These are phyloP conservation scores for Poecilia latipinna DNA, from an alignment of 2,113 vertebrate genomes.

Conservation along the genomic window DNA sequence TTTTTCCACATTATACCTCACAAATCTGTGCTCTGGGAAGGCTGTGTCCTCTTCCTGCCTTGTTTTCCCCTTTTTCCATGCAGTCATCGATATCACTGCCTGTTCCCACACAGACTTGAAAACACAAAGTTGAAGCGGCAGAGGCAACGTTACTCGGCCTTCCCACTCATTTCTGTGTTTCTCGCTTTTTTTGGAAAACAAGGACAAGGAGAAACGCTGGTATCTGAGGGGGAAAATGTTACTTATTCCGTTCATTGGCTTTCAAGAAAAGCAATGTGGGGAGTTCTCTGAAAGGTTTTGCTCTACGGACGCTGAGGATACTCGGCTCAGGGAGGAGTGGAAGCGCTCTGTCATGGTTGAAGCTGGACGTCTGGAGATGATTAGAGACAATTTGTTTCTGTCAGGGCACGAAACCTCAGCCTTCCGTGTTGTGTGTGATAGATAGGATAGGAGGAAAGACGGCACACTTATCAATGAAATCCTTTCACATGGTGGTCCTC, in stretches of 20 bases:
- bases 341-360: conserved; percentile 73
- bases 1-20: conserved; percentile 15
- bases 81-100: conserved; percentile 50
- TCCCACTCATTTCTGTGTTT: conserved; percentile 63
- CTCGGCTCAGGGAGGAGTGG: conserved; percentile 50
- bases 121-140: conserved; percentile 36
- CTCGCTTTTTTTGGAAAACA: conserved; percentile 49
- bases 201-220: conserved; percentile 14
- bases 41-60: conserved; percentile 36
- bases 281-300: conserved; percentile 43
- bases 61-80: conserved; percentile 56
- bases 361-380: conserved; percentile 73
- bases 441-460: conserved; percentile 64
- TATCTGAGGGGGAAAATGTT: conserved; percentile 36
- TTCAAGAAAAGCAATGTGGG: conserved; percentile 54
- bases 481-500: conserved; percentile 43
- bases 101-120: conserved; percentile 62
- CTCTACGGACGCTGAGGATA: conserved; percentile 28
- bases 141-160: conserved; percentile 44
- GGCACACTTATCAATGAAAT: conserved; percentile 67
- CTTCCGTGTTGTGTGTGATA: conserved; percentile 62
- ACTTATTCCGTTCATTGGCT: conserved; percentile 50
- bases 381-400: conserved; percentile 78
- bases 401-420: conserved; percentile 69
- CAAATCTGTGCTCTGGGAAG: conserved; percentile 16